Evolutionary conservation across 2,797 vertebrate genomes (phyloP), one percentile per base, ranked within the genome.

Genomic region (Mareca strepera): DNA sequence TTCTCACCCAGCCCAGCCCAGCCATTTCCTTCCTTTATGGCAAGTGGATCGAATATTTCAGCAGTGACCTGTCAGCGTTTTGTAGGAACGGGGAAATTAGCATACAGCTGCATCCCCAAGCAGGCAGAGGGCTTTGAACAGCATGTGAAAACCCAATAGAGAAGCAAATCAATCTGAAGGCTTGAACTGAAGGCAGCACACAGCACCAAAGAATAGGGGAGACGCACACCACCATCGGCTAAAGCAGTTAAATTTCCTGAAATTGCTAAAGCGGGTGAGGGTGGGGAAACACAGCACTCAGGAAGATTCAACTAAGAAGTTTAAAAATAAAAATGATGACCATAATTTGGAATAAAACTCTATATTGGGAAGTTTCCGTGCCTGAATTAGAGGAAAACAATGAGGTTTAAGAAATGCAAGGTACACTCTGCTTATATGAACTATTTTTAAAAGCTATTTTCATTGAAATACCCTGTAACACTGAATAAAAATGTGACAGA

Each of bases 71-170:
- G 4, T 17, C 33, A 88, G n/a, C 11, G 17, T 67, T 81, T 23
- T 67, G 56, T 17, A 81, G 22, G 35, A 86, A 91, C 11, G 37
- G 59, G 46, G 25, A 17, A 52, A 96, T 96, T 95, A 96, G 82
- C 89, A 97, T 93, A 94, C 90, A 97, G 92, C 95, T 96, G 94
- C 90, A 84, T 70, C 70, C 66, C 33, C 28, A 50, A 55, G 41
- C 77, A 88, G 39, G 70, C 82, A 86, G 41, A 81, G 53, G 29
- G 58, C 70, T 88, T 69, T 90, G 73, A 93, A 46, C 73, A 55
- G 63, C 29, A 66, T 0, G 1, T 15, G 56, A 82, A 91, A 88
- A 88, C 25, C 44, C 3, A 12, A 76, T 0, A 79, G 59, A 94
- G 55, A 79, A 88, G 70, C 74, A 88, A 84, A 79, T 73, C 59